These are phyloP conservation scores for Calidris pygmaea DNA, from an alignment of 2,113 vertebrate genomes.

Conservation along the genomic window DNA sequence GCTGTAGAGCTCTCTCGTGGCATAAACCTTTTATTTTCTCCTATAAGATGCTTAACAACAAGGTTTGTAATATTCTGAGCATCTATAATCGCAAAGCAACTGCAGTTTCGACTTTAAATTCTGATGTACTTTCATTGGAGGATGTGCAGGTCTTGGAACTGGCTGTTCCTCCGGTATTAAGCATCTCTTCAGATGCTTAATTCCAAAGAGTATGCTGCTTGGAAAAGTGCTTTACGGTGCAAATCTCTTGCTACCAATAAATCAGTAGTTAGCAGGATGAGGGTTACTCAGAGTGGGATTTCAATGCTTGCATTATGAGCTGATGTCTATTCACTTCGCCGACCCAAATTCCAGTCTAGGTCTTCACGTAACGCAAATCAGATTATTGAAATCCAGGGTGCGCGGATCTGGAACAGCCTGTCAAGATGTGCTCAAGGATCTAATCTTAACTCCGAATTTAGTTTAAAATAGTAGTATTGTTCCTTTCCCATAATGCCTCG, in stretches of 20 bases:
- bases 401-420: slow-evolving; percentile 29
- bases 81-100: neutral
- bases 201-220: neutral
- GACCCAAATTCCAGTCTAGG: slow-evolving; percentile 23
- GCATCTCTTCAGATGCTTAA: neutral
- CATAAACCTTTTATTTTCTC: neutral
- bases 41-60: neutral
- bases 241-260: neutral
- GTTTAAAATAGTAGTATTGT: slow-evolving; percentile 35
- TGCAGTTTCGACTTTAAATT: neutral
- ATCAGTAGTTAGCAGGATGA: neutral
- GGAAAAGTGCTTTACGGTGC: neutral
- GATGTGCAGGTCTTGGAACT: neutral
- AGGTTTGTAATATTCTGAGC: neutral
- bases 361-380: slow-evolving; percentile 35
- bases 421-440: slow-evolving; percentile 11
- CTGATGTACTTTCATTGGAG: neutral
- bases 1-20: neutral
- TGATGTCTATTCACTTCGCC: neutral
- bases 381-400: slow-evolving; percentile 60
- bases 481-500: neutral
- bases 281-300: neutral
- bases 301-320: neutral
- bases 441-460: slow-evolving; percentile 24
- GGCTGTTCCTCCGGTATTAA: neutral